A percentile compares a stretch with the other conserved stretches of the same genome.
Conservation (phyloP, 2,113 vertebrate species). For the Platysteira castanea region DNA sequence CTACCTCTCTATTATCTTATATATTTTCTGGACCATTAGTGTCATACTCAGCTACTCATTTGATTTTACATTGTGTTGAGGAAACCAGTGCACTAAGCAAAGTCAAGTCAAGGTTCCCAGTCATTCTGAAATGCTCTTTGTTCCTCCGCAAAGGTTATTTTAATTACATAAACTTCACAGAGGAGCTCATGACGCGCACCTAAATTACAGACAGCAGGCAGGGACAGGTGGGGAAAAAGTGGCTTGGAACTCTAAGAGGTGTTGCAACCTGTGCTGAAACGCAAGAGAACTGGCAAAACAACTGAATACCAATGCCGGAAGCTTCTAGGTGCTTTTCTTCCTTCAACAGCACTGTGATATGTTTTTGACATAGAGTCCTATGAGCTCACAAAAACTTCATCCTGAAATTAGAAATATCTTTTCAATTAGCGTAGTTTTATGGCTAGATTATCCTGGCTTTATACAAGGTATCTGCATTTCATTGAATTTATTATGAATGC, state of each 20-base stretch:
- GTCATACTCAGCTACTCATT: background rate
- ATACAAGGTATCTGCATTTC: background rate
- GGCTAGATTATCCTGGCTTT: background rate
- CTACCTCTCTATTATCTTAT: background rate
- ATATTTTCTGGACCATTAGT: background rate
- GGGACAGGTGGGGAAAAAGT: background rate
- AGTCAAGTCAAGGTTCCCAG: background rate
- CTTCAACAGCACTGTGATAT: background rate
- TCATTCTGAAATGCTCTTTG: background rate
- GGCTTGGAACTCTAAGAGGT: background rate
- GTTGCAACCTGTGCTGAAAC: background rate
- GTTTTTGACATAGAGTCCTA: background rate
- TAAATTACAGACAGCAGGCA: constrained; percentile 34
- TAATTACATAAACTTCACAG: background rate
- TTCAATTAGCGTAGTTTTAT: background rate
- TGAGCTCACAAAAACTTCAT: background rate
- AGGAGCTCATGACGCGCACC: background rate
- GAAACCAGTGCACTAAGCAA: background rate
- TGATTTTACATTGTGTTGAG: background rate
- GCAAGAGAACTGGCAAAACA: background rate
- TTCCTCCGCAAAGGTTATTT: background rate
- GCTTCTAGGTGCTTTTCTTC: background rate
- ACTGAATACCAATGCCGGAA: background rate
- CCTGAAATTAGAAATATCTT: background rate
- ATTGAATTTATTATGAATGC: background rate